These are phyloP conservation scores for Scleropages formosus DNA, from an alignment of 2,797 vertebrate species.

Conservation along the genomic window DNA sequence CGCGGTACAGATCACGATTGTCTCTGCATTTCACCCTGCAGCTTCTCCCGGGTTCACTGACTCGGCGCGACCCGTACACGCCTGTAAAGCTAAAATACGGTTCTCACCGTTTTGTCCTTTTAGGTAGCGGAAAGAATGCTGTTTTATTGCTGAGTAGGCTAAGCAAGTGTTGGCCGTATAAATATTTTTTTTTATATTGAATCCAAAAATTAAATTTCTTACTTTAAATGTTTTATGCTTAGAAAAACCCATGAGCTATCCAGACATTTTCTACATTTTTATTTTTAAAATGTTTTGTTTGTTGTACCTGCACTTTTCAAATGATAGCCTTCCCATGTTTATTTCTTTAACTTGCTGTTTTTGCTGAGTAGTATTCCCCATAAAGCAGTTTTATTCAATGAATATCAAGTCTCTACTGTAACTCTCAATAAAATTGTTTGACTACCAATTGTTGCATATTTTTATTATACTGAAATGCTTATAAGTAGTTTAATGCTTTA, in stretches of 20 bases:
- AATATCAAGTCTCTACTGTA: constrained; percentile 91
- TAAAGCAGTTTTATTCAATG: constrained; percentile 93
- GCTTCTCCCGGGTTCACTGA: constrained; percentile 54
- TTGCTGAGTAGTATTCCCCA: constrained; percentile 76
- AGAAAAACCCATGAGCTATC: constrained; percentile 75
- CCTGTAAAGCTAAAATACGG: constrained; percentile 41
- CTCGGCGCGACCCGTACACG: constrained; percentile 54
- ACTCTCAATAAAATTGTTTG: constrained; percentile 93
- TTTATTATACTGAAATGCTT: constrained; percentile 42
- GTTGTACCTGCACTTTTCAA: constrained; percentile 84
- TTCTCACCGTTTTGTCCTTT: constrained; percentile 33
- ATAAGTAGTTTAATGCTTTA: not conserved
- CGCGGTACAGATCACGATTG: constrained; percentile 43
- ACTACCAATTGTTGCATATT: constrained; percentile 50
- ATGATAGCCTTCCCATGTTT: constrained; percentile 55
- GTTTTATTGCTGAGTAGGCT: constrained; percentile 44
- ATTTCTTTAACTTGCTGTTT: constrained; percentile 48
- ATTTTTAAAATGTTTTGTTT: constrained; percentile 70
- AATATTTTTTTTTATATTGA: constrained; percentile 50
- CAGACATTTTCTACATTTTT: constrained; percentile 76
- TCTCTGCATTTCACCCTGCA: too few relatives aligned
- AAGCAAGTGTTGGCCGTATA: constrained; percentile 49
- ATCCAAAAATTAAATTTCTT: constrained; percentile 56
- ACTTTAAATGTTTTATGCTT: constrained; percentile 64
- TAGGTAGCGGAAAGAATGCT: constrained; percentile 46